Conservation (phyloP, 2,888 invertebrate genomes). For the Volucella zonaria region DNA sequence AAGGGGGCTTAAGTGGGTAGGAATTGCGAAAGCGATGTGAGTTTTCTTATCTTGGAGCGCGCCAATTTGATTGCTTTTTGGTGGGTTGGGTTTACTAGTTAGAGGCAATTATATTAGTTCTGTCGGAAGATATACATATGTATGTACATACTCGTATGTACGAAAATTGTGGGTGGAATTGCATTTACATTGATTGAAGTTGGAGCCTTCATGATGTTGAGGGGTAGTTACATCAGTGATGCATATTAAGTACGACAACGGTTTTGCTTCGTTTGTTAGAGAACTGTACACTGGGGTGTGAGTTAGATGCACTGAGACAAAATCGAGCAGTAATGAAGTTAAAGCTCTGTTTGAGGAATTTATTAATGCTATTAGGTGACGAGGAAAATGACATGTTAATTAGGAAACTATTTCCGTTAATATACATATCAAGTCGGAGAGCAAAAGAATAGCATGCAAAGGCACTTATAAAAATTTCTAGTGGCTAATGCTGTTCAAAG, state of each 20-base stretch:
- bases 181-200: constrained; percentile 55
- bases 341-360: too few species aligned
- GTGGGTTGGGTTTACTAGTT: constrained; percentile 32
- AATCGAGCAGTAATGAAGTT: too few species aligned
- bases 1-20: constrained; percentile 57
- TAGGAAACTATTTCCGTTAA: too few species aligned
- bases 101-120: constrained; percentile 55
- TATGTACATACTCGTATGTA: not conserved
- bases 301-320: too few species aligned
- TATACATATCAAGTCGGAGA: too few species aligned
- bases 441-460: too few species aligned
- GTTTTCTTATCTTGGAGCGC: constrained; percentile 22
- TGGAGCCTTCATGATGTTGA: not conserved
- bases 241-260: constrained; percentile 34
- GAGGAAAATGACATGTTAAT: too few species aligned
- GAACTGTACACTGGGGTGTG: too few species aligned
- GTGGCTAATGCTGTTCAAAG: too few species aligned
- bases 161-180: constrained; percentile 1
- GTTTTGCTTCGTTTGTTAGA: not conserved
- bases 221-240: constrained; percentile 8
- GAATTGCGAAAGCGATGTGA: constrained; percentile 25
- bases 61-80: constrained; percentile 41
- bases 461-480: too few species aligned
- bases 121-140: constrained; percentile 38
- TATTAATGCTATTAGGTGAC: too few species aligned